phyloP scores from a whole-genome alignment of 2,888 invertebrate genomes.

The Caenorhabditis zanzibari region DNA sequence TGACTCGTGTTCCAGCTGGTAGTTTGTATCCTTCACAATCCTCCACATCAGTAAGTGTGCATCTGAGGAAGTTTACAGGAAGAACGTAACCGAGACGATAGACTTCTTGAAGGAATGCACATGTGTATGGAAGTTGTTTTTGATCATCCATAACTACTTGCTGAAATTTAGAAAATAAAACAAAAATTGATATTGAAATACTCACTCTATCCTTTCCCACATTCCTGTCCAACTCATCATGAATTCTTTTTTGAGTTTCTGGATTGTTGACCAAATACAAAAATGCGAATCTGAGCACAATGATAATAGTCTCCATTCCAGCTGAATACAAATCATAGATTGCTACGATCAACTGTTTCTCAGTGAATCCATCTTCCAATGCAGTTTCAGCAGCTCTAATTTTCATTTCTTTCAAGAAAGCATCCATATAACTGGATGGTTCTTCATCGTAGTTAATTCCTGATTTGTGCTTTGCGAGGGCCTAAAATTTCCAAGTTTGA shows the following conservation, averaged over 20 bases:
- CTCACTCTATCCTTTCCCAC: slow-evolving; percentile 69
- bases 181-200: neutral
- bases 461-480: slow-evolving; percentile 63
- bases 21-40: slow-evolving; percentile 65
- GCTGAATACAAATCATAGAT: slow-evolving; percentile 72
- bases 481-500: slow-evolving; percentile 42
- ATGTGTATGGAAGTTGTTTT: slow-evolving; percentile 68
- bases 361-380: slow-evolving; percentile 69
- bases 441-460: slow-evolving; percentile 71
- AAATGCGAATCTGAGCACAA: slow-evolving; percentile 68
- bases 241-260: slow-evolving; percentile 66
- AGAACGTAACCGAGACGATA: slow-evolving; percentile 71
- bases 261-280: slow-evolving; percentile 68
- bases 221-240: slow-evolving; percentile 67
- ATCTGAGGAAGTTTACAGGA: slow-evolving; percentile 67
- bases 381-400: slow-evolving; percentile 60
- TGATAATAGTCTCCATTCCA: slow-evolving; percentile 74
- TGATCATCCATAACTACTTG: slow-evolving; percentile 69
- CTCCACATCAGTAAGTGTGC: slow-evolving; percentile 58
- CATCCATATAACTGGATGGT: slow-evolving; percentile 72
- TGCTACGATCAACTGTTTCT: slow-evolving; percentile 69
- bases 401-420: slow-evolving; percentile 70
- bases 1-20: slow-evolving; percentile 64
- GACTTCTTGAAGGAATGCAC: slow-evolving; percentile 71
- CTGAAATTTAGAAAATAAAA: slow-evolving; percentile 32